Evolutionary conservation across 2,113 vertebrate genomes (phyloP).

Genomic region (Struthio camelus): DNA sequence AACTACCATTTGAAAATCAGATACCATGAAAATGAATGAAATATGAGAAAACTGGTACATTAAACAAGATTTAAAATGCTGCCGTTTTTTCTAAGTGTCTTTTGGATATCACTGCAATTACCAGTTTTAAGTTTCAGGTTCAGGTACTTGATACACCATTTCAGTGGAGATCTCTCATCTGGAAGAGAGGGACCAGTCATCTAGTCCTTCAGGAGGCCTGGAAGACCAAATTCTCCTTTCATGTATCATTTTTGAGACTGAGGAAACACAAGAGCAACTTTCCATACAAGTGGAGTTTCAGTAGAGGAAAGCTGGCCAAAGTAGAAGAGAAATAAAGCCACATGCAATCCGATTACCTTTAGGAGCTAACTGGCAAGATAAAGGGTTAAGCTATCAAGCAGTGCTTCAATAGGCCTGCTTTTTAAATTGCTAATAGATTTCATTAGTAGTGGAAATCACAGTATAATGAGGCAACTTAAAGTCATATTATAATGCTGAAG

Average conservation of each 20-base stretch:
- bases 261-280: not conserved
- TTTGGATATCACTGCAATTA: not conserved
- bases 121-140: not conserved
- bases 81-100: not conserved
- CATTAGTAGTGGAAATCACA: constrained; percentile 26
- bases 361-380: not conserved
- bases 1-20: not conserved
- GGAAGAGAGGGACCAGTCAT: too few species aligned
- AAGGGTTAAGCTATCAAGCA: not conserved
- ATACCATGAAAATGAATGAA: constrained; percentile 4
- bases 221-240: not conserved
- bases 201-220: not conserved
- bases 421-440: constrained; percentile 2
- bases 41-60: not conserved
- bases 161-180: not conserved
- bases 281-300: not conserved
- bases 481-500: not conserved
- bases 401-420: not conserved
- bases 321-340: not conserved
- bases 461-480: constrained; percentile 13
- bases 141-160: not conserved
- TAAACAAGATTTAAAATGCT: not conserved
- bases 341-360: not conserved
- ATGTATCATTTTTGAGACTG: not conserved
- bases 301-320: not conserved